These are phyloP conservation scores for Heliconius hermathena DNA, from an alignment of 1,140 invertebrate species.

Conservation along the genomic window DNA sequence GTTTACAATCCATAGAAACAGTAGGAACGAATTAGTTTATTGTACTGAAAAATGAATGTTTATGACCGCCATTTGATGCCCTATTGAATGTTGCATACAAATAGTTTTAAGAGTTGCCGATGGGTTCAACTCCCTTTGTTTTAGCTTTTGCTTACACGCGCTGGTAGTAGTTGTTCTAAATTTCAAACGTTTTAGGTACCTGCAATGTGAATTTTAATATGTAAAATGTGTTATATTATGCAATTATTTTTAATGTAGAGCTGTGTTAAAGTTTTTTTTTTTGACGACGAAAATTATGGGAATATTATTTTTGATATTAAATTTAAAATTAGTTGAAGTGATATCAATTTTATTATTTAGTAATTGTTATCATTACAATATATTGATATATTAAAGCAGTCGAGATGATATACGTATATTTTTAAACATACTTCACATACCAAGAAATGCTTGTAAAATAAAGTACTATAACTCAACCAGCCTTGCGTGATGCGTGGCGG, in stretches of 20 bases:
- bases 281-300: neutral
- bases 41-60: conserved; percentile 63
- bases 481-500: no score
- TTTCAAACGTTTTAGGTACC: neutral
- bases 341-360: no score
- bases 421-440: no score
- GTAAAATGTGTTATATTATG: neutral
- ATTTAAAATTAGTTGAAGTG: no score
- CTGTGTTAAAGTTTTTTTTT: neutral
- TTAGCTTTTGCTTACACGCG: conserved; percentile 41
- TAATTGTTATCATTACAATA: no score
- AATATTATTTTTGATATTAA: no score
- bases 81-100: conserved; percentile 47
- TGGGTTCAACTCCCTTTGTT: conserved; percentile 35
- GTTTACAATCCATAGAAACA: conserved; percentile 66
- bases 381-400: no score
- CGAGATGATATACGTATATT: no score
- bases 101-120: conserved; percentile 57
- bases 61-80: conserved; percentile 57
- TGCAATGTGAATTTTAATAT: neutral
- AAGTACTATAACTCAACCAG: no score
- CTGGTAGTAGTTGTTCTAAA: conserved; percentile 8
- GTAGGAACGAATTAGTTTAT: conserved; percentile 72
- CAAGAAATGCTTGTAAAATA: no score
- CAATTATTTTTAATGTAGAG: neutral